Evolutionary conservation across 2,888 invertebrate genomes (phyloP).

Genomic region (Dynastes maya): DNA sequence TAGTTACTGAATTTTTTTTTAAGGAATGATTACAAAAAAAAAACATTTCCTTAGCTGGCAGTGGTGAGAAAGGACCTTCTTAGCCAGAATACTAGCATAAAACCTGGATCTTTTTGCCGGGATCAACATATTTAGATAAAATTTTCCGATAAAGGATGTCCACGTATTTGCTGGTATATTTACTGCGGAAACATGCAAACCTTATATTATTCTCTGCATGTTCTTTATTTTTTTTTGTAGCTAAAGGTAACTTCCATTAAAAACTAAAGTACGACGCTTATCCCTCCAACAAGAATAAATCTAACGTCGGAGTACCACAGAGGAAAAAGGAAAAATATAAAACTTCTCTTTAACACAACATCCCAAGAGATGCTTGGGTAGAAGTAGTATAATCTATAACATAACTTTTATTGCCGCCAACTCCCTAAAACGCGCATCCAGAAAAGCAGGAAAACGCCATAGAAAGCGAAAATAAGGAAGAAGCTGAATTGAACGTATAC

Average conservation of each 20-base stretch:
- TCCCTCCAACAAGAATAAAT: conserved; percentile 26
- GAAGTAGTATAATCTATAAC: conserved; percentile 19
- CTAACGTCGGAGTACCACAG: conserved; percentile 7
- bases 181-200: too few species aligned
- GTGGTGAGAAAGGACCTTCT: too few species aligned
- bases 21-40: too few species aligned
- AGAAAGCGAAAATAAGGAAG: background rate
- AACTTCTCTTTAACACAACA: conserved; percentile 27
- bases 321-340: conserved; percentile 16
- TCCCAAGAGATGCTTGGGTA: conserved; percentile 16
- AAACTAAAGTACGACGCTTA: conserved; percentile 18
- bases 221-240: too few species aligned
- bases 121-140: too few species aligned
- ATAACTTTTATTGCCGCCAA: conserved; percentile 18
- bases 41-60: too few species aligned
- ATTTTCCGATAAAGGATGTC: too few species aligned
- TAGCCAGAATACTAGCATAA: too few species aligned
- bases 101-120: too few species aligned
- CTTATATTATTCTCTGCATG: too few species aligned
- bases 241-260: conserved; percentile 5
- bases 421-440: background rate
- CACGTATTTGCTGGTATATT: too few species aligned
- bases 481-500: background rate
- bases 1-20: too few species aligned
- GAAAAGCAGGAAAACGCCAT: background rate